A percentile compares a stretch with the other conserved stretches of the same genome.
Conservation (phyloP, 2,113 vertebrate genomes). For the Hipposideros armiger region DNA sequence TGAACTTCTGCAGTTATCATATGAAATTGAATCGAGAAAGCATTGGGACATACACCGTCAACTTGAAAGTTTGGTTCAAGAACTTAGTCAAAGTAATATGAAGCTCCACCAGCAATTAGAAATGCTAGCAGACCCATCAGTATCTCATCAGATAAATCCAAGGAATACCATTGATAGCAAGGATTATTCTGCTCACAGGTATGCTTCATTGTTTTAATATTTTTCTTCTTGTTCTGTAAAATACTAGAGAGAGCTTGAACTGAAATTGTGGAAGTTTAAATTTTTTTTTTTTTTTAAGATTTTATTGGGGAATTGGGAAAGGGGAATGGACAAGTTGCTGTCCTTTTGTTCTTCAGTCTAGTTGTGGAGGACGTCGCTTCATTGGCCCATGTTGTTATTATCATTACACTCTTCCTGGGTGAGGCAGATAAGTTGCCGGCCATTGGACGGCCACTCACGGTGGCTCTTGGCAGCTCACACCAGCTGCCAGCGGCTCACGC, state of each 20-base stretch:
- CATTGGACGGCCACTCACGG: too few species aligned
- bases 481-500: too few species aligned
- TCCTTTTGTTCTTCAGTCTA: too few species aligned
- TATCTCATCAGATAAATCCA: conserved; percentile 81
- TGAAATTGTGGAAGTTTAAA: conserved; percentile 34
- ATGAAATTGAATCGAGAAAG: conserved; percentile 90
- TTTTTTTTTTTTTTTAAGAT: too few species aligned
- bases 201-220: conserved; percentile 28
- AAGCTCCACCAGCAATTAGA: conserved; percentile 84
- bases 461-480: too few species aligned
- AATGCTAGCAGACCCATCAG: conserved; percentile 86
- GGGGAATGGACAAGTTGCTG: too few species aligned
- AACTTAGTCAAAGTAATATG: conserved; percentile 84
- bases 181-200: conserved; percentile 92
- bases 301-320: too few species aligned
- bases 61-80: conserved; percentile 86
- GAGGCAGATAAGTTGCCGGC: too few species aligned
- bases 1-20: conserved; percentile 92
- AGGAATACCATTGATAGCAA: conserved; percentile 88
- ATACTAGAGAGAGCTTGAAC: not conserved
- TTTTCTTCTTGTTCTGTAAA: conserved; percentile 52
- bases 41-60: conserved; percentile 85
- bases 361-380: too few species aligned
- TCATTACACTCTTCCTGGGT: too few species aligned
- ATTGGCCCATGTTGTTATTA: too few species aligned